Percentiles rank a stretch among this genome's conserved stretches.
These are phyloP conservation scores for Paelopatides confundens DNA, from an alignment of 53 echinoderm and acorn worm species.

Conservation along the genomic window DNA sequence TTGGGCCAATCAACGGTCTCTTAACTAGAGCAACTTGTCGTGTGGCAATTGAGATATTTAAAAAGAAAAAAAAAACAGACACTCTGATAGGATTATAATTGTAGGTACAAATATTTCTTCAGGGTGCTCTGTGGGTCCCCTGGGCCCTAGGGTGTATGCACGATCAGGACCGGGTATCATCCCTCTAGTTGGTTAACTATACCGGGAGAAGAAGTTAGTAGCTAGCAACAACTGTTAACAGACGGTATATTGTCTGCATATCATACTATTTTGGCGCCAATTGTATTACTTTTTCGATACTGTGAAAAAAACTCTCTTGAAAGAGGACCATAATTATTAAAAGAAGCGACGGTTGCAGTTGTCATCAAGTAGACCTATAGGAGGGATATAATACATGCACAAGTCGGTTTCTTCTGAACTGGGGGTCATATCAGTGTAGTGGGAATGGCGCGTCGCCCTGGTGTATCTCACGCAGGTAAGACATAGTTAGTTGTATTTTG, in stretches of 20 bases:
- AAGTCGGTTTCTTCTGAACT: too few relatives aligned
- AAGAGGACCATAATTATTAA: background rate
- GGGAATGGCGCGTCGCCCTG: background rate
- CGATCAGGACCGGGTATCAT: background rate
- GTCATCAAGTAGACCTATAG: too few relatives aligned
- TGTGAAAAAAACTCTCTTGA: background rate
- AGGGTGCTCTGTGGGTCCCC: slow-evolving; percentile 29
- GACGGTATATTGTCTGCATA: background rate
- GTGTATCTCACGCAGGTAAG: background rate
- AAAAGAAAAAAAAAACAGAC: slow-evolving; percentile 4
- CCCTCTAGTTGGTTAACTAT: background rate
- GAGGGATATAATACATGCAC: too few relatives aligned
- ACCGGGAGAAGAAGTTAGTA: background rate
- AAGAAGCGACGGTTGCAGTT: too few relatives aligned
- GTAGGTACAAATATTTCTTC: slow-evolving; percentile 32
- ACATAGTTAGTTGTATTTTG: too few relatives aligned
- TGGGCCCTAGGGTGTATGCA: slow-evolving; percentile 4
- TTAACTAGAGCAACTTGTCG: slow-evolving; percentile 11
- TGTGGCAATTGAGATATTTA: slow-evolving; percentile 13
- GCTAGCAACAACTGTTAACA: slow-evolving; percentile 7
- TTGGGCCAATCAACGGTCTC: slow-evolving; percentile 23
- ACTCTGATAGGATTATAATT: slow-evolving; percentile 43
- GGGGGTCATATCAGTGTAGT: too few relatives aligned
- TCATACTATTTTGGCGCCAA: slow-evolving; percentile 20
- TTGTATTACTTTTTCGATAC: background rate